Percentiles rank a stretch among this genome's conserved stretches.
These are phyloP conservation scores for Drosophila bunnanda DNA, from an alignment of 2,888 invertebrate species.

Conservation along the genomic window DNA sequence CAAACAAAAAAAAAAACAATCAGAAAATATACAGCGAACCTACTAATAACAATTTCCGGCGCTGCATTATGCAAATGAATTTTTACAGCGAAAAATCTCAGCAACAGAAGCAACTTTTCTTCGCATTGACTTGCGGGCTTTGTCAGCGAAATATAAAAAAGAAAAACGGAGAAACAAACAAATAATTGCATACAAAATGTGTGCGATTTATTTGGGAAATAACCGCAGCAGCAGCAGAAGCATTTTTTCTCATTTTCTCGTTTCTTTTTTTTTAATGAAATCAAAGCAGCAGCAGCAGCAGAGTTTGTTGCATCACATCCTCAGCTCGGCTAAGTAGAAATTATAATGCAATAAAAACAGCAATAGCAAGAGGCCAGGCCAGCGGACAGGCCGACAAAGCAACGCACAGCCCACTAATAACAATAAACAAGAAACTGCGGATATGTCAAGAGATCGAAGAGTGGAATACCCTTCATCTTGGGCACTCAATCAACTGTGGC, in stretches of 20 bases:
- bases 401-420: constrained; percentile 35
- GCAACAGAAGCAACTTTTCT: constrained; percentile 65
- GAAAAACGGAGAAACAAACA: constrained; percentile 47
- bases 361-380: constrained; percentile 33
- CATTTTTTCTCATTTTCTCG: constrained; percentile 42
- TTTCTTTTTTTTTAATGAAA: constrained; percentile 65
- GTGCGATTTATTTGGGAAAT: constrained; percentile 81
- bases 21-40: constrained; percentile 45
- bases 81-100: constrained; percentile 68
- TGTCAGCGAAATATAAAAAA: constrained; percentile 42
- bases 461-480: constrained; percentile 29
- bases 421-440: constrained; percentile 37
- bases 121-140: constrained; percentile 72
- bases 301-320: constrained; percentile 73
- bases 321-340: constrained; percentile 75
- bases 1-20: constrained; percentile 18
- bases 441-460: constrained; percentile 25
- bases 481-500: constrained; percentile 28
- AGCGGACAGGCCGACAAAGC: constrained; percentile 30
- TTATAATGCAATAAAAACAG: constrained; percentile 73
- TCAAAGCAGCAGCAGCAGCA: constrained; percentile 62
- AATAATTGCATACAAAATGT: constrained; percentile 81
- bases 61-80: constrained; percentile 77
- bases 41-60: constrained; percentile 78
- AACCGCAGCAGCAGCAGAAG: constrained; percentile 58